Base-by-base conservation (phyloP, 2,888 invertebrate genomes). In the Eupithecia subumbrata region DNA sequence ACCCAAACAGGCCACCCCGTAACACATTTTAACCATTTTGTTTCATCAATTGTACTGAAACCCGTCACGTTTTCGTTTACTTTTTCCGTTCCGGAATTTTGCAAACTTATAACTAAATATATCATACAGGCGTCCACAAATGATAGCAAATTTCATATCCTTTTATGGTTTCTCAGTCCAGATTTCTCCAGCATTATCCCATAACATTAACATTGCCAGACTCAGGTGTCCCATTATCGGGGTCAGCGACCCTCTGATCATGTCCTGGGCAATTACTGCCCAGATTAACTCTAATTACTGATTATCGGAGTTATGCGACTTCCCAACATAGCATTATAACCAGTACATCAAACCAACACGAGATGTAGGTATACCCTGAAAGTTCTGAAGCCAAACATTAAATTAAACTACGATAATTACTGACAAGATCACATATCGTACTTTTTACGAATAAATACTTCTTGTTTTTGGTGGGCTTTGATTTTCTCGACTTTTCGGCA, bases 141-240 rank as follows among this genome's bases (percentile, higher is more conserved):
- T 67, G 40, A 9, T 67, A 18, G 9, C n/a, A 12, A 66, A 40
- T 40, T 8, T 40, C 9, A 40, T 66, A n/a, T 70, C 73, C 76
- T 25, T 76, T 69, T 77, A 69, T 69, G 48, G 25, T 43, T 63
- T 72, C 22, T 16, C 5, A 60, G 25, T 60, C 14, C 11, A 25
- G 11, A 14, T 60, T 52, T 1, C 5, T 0, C 11, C 37, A 64
- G 9, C 48, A 70, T 40, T 5, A 71, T 63, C 18, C 12, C 68
- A 67, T 34, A 72, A 67, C 72, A 75, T 75, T 63, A 70, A 60
- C 60, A 60, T 60, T 60, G 12, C 60, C 37, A n/a, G 5, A 34
- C 37, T 73, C 77, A 70, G 72, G 74, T 69, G 78, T 78, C 79
- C 52, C 37, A 78, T 76, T 76, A 75, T 71, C 68, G 76, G 7